phyloP scores from a whole-genome alignment of 2,797 vertebrate genomes.

The Gallinago stenura region DNA sequence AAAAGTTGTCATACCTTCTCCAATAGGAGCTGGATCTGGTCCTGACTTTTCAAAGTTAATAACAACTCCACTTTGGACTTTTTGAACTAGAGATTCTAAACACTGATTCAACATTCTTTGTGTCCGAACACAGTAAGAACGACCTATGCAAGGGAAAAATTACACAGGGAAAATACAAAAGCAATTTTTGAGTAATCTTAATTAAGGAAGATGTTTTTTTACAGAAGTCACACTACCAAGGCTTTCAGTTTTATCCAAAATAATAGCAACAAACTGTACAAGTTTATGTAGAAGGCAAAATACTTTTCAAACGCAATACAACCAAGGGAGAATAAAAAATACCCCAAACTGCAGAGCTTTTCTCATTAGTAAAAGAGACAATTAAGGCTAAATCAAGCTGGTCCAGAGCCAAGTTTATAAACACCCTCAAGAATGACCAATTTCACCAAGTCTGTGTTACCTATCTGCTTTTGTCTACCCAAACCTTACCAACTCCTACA shows the following conservation, averaged over 20 bases:
- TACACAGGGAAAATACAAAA: neutral
- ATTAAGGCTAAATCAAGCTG: neutral
- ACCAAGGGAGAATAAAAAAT: neutral
- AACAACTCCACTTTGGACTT: conserved; percentile 88
- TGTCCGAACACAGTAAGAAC: conserved; percentile 94
- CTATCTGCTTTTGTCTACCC: neutral
- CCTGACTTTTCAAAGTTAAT: conserved; percentile 89
- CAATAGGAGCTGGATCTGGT: conserved; percentile 86
- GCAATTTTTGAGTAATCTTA: neutral
- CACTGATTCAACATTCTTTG: conserved; percentile 90
- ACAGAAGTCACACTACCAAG: neutral
- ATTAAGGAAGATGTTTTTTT: neutral
- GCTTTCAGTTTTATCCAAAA: neutral
- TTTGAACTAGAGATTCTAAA: conserved; percentile 87
- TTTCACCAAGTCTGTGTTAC: neutral
- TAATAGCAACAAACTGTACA: neutral
- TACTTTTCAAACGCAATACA: neutral
- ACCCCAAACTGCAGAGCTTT: neutral
- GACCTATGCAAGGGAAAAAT: conserved; percentile 79
- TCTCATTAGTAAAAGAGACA: neutral
- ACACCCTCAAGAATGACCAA: neutral
- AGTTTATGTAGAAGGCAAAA: neutral
- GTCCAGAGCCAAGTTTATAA: neutral
- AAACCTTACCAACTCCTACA: neutral
- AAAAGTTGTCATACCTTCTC: conserved; percentile 84